phyloP scores from a whole-genome alignment of 2,113 vertebrate species.

The Petroica traversi region DNA sequence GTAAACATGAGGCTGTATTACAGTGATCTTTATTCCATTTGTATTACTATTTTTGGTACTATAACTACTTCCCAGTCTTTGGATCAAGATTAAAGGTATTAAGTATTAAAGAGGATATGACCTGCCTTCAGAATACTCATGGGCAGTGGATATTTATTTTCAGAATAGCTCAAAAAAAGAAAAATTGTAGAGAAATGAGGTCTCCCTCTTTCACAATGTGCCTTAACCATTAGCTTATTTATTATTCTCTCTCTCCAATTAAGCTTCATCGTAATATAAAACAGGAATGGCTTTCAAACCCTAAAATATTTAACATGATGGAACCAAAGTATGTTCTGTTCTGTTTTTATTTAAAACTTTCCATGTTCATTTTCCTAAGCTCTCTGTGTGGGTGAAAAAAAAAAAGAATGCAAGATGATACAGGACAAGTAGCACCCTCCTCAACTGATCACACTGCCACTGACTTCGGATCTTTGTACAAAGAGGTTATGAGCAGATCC shows the following conservation, averaged over 20 bases:
- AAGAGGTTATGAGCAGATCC: background rate
- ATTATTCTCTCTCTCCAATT: background rate
- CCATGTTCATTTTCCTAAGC: background rate
- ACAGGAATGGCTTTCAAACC: background rate
- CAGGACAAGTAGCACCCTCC: background rate
- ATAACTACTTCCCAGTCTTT: background rate
- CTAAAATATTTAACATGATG: background rate
- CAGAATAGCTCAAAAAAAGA: background rate
- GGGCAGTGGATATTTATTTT: background rate
- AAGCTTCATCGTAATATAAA: background rate
- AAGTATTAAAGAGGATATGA: background rate
- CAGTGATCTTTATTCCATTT: background rate
- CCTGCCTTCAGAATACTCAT: background rate
- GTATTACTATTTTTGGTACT: background rate
- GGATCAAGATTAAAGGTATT: background rate
- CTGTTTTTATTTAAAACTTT: background rate
- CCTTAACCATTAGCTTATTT: background rate
- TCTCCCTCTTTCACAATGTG: background rate
- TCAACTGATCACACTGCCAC: background rate
- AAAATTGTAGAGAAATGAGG: background rate
- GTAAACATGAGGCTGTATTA: background rate
- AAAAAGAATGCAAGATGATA: background rate
- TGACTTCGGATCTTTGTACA: background rate
- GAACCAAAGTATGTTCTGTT: background rate
- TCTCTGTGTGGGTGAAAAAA: background rate